Evolutionary conservation across 2,797 vertebrate species (phyloP).

Genomic region (Ispidina picta): DNA sequence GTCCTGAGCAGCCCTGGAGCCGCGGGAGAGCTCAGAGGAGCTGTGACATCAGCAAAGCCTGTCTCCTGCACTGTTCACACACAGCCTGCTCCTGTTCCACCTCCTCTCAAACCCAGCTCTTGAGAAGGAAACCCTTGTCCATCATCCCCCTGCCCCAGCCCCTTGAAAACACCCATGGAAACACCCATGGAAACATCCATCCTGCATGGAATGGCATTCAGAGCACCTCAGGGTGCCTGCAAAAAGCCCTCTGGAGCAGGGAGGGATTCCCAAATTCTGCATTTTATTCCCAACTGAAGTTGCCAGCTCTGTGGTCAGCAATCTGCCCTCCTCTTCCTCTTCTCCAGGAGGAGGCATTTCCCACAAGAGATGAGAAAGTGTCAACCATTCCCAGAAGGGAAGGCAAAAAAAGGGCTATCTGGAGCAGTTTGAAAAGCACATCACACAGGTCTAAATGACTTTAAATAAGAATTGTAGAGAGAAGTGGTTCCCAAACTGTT

Average conservation of each 20-base stretch:
- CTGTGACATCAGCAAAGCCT: not conserved
- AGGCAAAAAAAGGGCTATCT: not conserved
- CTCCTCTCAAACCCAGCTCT: not conserved
- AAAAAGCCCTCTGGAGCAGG: not conserved
- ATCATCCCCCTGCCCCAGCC: not conserved
- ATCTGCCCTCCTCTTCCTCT: not conserved
- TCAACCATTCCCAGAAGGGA: not conserved
- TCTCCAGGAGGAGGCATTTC: not conserved
- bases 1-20: not conserved
- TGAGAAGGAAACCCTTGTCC: not conserved
- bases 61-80: fast-evolving
- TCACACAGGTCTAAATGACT: not conserved
- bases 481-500: not conserved
- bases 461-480: fast-evolving
- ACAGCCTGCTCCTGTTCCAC: fast-evolving
- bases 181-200: not conserved
- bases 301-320: not conserved
- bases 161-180: fast-evolving
- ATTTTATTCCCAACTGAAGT: not conserved
- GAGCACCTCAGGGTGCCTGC: not conserved
- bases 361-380: not conserved
- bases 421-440: not conserved
- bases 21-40: not conserved
- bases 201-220: fast-evolving
- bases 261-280: not conserved